Evolutionary conservation across 1,140 invertebrate species (phyloP), one percentile per base, ranked within the genome.

Genomic region (Phocides pigmalion): DNA sequence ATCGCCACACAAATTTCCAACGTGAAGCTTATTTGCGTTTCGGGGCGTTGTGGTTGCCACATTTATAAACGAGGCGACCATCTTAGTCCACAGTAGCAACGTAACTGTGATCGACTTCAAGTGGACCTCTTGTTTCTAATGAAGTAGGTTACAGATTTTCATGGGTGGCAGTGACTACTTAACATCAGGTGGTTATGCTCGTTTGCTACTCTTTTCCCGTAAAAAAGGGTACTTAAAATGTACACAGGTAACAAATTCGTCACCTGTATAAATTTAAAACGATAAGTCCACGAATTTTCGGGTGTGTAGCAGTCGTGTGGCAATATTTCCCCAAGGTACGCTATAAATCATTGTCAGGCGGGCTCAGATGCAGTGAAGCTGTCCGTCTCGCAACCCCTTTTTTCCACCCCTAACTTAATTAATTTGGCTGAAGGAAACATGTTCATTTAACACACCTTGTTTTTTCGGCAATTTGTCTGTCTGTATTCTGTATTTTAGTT

Each of bases 281-380:
- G 39, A 3, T 44, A 46, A 32, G 41, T 46, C 14, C 14, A 8
- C 12, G 37, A 54, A 39, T 56, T 58, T 44, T 58, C 4, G 53
- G 20, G n/a, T 15, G n/a, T 56, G 20, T 42, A 56, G 6, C 41
- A 9, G 20, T 11, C 19, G 16, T 47, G 42, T 64, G 53, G 54
- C 28, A 51, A 53, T 62, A 58, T 71, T 71, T 68, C 53, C 64
- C 66, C 28, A 49, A 44, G 54, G 44, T 58, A 54, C 59, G 12
- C 49, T 54, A 70, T 74, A 70, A 71, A 74, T 74, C 72, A 74
- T 74, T 74, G 72, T 74, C 68, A 66, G 46, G 14, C 14, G 54
- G 65, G 62, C 68, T 74, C 72, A 74, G 72, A 66, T 74, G 72
- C 65, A 74, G 28, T 39, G 39, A 49, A 16, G 25, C 47, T 58